Evolutionary conservation across 2,113 vertebrate species (phyloP).

Genomic region (Odontesthes bonariensis): DNA sequence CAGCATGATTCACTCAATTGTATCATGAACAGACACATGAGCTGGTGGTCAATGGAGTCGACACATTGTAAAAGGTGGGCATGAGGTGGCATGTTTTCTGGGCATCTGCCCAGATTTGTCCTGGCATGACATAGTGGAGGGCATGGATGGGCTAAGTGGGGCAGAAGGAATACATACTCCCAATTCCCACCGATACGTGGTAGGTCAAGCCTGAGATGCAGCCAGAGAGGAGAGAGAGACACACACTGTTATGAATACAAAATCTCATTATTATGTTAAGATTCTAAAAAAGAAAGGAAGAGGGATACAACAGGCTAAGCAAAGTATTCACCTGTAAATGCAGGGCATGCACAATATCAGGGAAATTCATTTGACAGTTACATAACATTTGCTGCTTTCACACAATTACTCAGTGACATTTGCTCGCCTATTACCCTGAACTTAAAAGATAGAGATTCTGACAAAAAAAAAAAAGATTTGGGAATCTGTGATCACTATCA

Average conservation of each 20-base stretch:
- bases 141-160: slow-evolving; percentile 70
- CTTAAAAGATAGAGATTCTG: no score
- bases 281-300: background rate
- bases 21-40: slow-evolving; percentile 61
- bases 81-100: slow-evolving; percentile 68
- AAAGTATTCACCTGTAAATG: background rate
- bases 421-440: no score
- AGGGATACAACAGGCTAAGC: background rate
- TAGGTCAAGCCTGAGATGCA: slow-evolving; percentile 93
- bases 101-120: slow-evolving; percentile 70
- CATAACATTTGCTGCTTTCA: background rate
- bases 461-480: no score
- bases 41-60: slow-evolving; percentile 61
- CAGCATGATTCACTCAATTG: slow-evolving; percentile 28
- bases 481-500: no score
- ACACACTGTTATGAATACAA: slow-evolving; percentile 37
- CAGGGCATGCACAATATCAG: background rate
- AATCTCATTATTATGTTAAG: slow-evolving; percentile 4
- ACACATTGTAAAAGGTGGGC: slow-evolving; percentile 64
- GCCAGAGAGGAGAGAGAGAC: slow-evolving; percentile 60
- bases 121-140: slow-evolving; percentile 71
- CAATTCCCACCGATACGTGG: slow-evolving; percentile 95
- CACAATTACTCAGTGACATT: background rate
- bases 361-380: background rate
- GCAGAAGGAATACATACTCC: slow-evolving; percentile 91